Percentiles rank a stretch among this genome's conserved stretches.
These are phyloP conservation scores for Cataglyphis cursor DNA, from an alignment of 2,888 invertebrate species.

Conservation along the genomic window DNA sequence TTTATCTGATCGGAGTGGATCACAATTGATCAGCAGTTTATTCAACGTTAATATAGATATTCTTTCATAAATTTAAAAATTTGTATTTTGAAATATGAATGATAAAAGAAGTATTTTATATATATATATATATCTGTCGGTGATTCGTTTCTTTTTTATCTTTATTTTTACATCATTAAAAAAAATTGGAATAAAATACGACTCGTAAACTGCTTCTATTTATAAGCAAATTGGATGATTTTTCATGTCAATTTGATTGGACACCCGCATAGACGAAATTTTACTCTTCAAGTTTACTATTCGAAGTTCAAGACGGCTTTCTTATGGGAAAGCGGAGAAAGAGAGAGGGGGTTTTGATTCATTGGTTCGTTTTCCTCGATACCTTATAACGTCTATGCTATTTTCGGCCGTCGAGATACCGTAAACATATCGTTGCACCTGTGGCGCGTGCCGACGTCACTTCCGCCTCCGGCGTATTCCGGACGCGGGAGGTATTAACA, in stretches of 20 bases:
- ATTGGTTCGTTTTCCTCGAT: background rate
- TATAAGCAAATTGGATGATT: background rate
- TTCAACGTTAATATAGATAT: background rate
- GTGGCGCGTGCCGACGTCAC: constrained; percentile 29
- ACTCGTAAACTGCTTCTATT: background rate
- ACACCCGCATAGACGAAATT: background rate
- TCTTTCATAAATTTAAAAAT: background rate
- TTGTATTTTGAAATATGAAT: background rate
- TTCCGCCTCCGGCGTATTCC: constrained; percentile 14
- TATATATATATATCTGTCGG: background rate
- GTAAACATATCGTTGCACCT: constrained; percentile 24
- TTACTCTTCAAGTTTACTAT: background rate
- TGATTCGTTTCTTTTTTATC: background rate
- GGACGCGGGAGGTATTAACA: constrained; percentile 25
- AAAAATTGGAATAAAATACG: background rate
- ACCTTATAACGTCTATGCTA: background rate
- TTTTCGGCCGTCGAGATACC: constrained; percentile 13
- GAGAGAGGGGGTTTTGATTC: background rate
- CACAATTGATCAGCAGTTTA: background rate
- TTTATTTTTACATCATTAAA: background rate
- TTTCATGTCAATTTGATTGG: background rate
- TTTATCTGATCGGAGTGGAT: background rate
- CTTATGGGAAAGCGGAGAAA: background rate
- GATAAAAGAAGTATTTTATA: background rate
- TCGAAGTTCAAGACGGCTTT: background rate